Evolutionary conservation across 2,888 invertebrate species (phyloP).

Genomic region (Cosmia pyralina): DNA sequence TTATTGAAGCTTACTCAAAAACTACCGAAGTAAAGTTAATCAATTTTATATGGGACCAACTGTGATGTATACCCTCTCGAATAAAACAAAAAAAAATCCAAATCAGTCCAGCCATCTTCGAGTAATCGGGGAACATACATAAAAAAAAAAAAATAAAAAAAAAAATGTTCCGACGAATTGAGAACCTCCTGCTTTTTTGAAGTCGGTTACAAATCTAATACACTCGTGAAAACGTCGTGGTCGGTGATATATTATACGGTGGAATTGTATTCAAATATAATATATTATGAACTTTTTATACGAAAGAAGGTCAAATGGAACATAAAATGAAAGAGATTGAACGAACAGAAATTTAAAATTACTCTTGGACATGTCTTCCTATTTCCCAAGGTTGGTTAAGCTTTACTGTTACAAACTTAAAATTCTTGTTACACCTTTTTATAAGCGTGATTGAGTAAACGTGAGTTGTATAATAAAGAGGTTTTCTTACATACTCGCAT

Average conservation of each 20-base stretch:
- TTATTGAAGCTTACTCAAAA: too few species aligned
- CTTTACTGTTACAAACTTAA: conserved; percentile 64
- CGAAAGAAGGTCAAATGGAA: conserved; percentile 58
- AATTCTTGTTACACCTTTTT: conserved; percentile 73
- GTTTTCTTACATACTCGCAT: conserved; percentile 37
- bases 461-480: conserved; percentile 68
- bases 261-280: conserved; percentile 46
- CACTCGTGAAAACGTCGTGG: conserved; percentile 44
- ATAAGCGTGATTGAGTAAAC: conserved; percentile 73
- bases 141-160: too few species aligned
- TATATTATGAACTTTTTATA: conserved; percentile 40
- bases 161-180: too few species aligned
- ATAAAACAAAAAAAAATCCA: too few species aligned
- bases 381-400: conserved; percentile 40
- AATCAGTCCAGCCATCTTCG: too few species aligned
- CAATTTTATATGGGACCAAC: too few species aligned
- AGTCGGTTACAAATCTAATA: too few species aligned
- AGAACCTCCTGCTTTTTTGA: too few species aligned
- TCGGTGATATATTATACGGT: too few species aligned
- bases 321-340: conserved; percentile 52
- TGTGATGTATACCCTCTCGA: too few species aligned
- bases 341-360: conserved; percentile 51
- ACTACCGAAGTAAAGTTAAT: too few species aligned
- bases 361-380: conserved; percentile 36
- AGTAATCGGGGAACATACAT: too few species aligned